A percentile compares a stretch with the other conserved stretches of the same genome.
Evolutionary conservation across 2,797 vertebrate genomes (phyloP).

Genomic region (Rhyacichthys aspro): DNA sequence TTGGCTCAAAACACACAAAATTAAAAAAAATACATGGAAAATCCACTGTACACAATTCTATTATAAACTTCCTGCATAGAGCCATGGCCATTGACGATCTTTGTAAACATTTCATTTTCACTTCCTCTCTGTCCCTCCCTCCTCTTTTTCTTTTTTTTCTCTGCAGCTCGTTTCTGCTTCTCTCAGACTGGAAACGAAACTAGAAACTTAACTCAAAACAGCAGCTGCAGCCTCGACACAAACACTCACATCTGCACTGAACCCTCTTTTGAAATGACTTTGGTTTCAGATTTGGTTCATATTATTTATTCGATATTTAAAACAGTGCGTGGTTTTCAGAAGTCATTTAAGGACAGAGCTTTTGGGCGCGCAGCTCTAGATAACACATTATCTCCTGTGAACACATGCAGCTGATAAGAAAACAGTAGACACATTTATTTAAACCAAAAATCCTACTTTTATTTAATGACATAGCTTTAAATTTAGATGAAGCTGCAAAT

Average conservation of each 20-base stretch:
- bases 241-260: too few species aligned
- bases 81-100: slow-evolving; percentile 50
- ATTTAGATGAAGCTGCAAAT: neutral
- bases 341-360: neutral
- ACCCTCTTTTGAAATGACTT: neutral
- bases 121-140: slow-evolving; percentile 74
- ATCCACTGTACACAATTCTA: too few species aligned
- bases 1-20: too few species aligned
- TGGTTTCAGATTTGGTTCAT: too few species aligned
- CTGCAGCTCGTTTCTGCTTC: slow-evolving; percentile 2
- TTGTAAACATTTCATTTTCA: slow-evolving; percentile 89
- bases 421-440: too few species aligned
- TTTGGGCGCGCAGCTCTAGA: neutral
- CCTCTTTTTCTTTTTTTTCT: neutral
- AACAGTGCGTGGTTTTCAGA: neutral
- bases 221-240: too few species aligned
- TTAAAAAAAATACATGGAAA: too few species aligned
- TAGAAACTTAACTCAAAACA: slow-evolving; percentile 32
- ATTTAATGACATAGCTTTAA: too few species aligned
- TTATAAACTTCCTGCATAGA: too few species aligned
- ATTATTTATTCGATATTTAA: too few species aligned
- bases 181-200: slow-evolving; percentile 67
- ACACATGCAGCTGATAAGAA: neutral
- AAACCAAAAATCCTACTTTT: too few species aligned
- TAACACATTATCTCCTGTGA: neutral